Evolutionary conservation across 2,888 invertebrate genomes (phyloP).

Genomic region (Hermaeophaga mercurialis): DNA sequence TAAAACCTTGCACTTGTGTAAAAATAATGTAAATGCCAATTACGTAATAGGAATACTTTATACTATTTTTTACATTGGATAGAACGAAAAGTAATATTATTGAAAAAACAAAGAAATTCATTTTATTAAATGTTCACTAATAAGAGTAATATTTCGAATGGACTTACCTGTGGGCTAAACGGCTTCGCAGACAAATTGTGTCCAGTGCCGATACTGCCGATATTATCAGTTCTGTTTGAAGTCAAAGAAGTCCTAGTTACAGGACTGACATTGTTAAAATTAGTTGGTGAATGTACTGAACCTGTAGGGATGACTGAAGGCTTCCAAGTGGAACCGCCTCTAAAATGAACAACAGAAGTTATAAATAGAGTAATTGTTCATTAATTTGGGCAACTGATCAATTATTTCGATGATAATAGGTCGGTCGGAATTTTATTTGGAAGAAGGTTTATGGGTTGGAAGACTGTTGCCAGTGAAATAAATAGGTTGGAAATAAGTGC

Average conservation of each 20-base stretch:
- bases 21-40: no score
- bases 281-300: constrained; percentile 65
- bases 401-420: constrained; percentile 40
- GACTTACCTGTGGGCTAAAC: constrained; percentile 59
- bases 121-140: no score
- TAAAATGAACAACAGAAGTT: constrained; percentile 51
- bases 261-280: constrained; percentile 65
- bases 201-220: constrained; percentile 75
- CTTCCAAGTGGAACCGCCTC: constrained; percentile 90
- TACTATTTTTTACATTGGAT: no score
- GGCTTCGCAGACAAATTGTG: constrained; percentile 90
- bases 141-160: no score
- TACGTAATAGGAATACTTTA: no score
- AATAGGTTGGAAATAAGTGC: constrained; percentile 3
- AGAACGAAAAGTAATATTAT: no score
- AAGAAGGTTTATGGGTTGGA: constrained; percentile 21
- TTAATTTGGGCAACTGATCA: constrained; percentile 43
- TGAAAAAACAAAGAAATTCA: no score
- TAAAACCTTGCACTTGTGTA: no score
- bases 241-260: constrained; percentile 89
- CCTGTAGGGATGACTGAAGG: constrained; percentile 87
- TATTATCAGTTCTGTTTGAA: constrained; percentile 66
- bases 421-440: constrained; percentile 25
- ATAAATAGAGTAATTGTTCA: constrained; percentile 40
- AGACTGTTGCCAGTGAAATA: constrained; percentile 22